Evolutionary conservation across 2,113 vertebrate genomes (phyloP), one percentile per base, ranked within the genome.

Genomic region (Thermophis baileyi): DNA sequence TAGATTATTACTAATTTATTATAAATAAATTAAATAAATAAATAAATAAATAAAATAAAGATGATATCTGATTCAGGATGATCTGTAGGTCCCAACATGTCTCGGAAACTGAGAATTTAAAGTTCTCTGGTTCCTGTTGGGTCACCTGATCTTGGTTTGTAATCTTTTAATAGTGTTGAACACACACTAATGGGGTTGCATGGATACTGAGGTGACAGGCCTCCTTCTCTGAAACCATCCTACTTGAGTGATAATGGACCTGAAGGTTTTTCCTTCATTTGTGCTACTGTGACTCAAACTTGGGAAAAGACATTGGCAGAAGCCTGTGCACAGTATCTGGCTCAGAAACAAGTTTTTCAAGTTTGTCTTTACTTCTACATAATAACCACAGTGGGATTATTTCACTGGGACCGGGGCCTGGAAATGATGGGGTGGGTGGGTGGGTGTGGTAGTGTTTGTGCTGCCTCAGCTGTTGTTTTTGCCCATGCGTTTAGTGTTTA

Each of bases 161-260:
- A 57, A 89, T 47, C 30, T 47, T 30, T 46, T 87, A 60, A 25
- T 85, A 85, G 35, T 87, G 14, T 55, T 93, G 54, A 81, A 85
- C 20, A 55, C 44, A 47, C 44, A 54, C 54, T 60, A 60, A 60
- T 24, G 47, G 88, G 53, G 47, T 90, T 63, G 46, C 74, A 50
- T 63, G 87, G 47, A 51, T 51, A 55, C 25, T 60, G 92, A 90
- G 74, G 88, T 93, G 89, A 53, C 89, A 93, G 74, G 92, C 92
- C 92, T 90, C 92, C 11, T 87, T 87, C 92, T 93, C 81, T 90
- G 92, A 90, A 93, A 93, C n/a, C 92, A 93, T 90, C 89, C 92
- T 93, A 87, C 92, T 93, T 69, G 55, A 53, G 91, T 87, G 51
- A 81, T 90, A 63, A 60, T 86, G 46, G 81, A 63, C 30, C 86